Evolutionary conservation across 2,113 vertebrate genomes (phyloP).

Genomic region (Apeltes quadracus): DNA sequence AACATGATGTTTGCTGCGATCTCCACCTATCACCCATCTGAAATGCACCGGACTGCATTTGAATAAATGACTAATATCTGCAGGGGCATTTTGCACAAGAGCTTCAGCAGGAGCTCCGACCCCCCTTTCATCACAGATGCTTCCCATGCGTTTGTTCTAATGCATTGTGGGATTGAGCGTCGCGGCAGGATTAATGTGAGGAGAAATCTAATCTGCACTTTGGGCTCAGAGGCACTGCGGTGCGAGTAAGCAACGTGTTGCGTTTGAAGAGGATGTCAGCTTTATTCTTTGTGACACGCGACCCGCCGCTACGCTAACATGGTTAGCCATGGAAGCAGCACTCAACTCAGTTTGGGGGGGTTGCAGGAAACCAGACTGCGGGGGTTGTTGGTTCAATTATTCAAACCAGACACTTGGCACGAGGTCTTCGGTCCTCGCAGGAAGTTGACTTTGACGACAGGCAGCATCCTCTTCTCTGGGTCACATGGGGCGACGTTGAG

Average conservation of each 20-base stretch:
- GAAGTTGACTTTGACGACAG: no score
- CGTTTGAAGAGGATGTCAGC: background rate
- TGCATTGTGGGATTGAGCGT: conserved; percentile 11
- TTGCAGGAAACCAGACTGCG: no score
- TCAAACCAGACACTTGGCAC: no score
- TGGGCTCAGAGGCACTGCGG: background rate
- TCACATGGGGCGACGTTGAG: no score
- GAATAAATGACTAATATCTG: conserved; percentile 36
- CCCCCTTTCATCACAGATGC: conserved; percentile 11
- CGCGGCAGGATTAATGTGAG: conserved; percentile 16
- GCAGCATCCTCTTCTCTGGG: no score
- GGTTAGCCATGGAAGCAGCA: background rate
- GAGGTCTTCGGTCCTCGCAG: background rate
- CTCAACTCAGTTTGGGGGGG: background rate
- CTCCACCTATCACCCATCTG: conserved; percentile 26
- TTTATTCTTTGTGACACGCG: background rate
- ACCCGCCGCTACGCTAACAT: background rate
- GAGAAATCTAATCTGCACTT: conserved; percentile 26
- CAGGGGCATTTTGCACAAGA: conserved; percentile 11
- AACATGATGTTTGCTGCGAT: conserved; percentile 48
- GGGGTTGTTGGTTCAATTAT: background rate
- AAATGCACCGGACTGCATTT: conserved; percentile 3
- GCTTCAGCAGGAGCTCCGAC: conserved; percentile 12
- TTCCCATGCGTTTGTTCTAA: background rate
- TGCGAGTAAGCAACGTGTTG: background rate